Evolutionary conservation across 2,797 vertebrate species (phyloP).

Genomic region (Coilia nasus): DNA sequence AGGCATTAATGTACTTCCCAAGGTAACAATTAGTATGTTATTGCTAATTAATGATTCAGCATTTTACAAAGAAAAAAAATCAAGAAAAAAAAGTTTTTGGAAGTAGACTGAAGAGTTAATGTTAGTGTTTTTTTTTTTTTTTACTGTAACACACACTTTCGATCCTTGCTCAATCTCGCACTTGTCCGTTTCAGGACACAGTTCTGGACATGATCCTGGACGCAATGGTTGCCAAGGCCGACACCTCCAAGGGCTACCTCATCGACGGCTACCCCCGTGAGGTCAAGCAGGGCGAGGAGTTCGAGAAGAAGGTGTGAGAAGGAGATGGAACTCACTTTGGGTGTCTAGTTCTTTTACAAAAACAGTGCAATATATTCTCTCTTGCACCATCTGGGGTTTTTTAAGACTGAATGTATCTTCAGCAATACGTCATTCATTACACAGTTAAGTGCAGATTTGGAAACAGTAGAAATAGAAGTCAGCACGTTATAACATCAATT

Average conservation of each 20-base stretch:
- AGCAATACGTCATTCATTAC: background rate
- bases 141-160: background rate
- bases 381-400: too few relatives aligned
- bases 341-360: background rate
- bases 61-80: background rate
- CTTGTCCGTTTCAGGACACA: slow-evolving; percentile 80
- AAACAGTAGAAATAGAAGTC: too few relatives aligned
- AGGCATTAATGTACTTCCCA: too few relatives aligned
- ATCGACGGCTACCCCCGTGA: slow-evolving; percentile 97
- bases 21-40: background rate
- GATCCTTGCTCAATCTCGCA: background rate
- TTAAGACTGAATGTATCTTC: background rate
- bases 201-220: slow-evolving; percentile 97
- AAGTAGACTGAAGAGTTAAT: too few relatives aligned
- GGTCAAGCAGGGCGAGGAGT: slow-evolving; percentile 96
- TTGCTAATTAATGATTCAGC: background rate
- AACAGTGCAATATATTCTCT: too few relatives aligned
- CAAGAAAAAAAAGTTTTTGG: too few relatives aligned
- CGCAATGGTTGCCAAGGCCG: slow-evolving; percentile 92
- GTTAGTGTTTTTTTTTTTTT: too few relatives aligned
- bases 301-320: slow-evolving; percentile 89
- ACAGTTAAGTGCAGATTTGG: background rate
- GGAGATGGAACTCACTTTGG: background rate
- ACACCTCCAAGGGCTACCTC: slow-evolving; percentile 90
- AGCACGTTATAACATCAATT: too few relatives aligned